Evolutionary conservation across 2,888 invertebrate genomes (phyloP).

Genomic region (Pemphredon lugubris): DNA sequence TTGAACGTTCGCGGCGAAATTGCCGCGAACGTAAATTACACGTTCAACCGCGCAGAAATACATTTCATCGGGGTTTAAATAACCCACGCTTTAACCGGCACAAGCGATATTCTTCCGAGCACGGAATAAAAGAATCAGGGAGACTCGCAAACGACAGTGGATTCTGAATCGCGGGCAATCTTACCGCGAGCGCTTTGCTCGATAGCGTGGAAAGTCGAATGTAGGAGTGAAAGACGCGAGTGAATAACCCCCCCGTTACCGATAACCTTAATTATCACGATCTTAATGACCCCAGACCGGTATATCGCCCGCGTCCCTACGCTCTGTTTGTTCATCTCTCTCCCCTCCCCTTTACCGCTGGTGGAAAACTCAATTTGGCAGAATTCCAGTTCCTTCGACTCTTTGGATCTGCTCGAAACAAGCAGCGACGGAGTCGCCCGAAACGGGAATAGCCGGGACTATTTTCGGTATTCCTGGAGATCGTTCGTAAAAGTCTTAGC

Average conservation of each 20-base stretch:
- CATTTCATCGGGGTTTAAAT: too few relatives aligned
- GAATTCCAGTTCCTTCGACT: slow-evolving; percentile 43
- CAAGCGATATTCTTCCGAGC: too few relatives aligned
- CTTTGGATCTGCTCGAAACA: slow-evolving; percentile 28
- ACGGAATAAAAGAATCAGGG: too few relatives aligned
- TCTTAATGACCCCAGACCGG: slow-evolving; percentile 54
- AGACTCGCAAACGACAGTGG: too few relatives aligned
- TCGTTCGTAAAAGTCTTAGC: slow-evolving; percentile 14
- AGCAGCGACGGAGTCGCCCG: background rate
- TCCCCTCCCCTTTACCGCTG: slow-evolving; percentile 2
- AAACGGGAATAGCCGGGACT: slow-evolving; percentile 41
- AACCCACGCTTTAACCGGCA: too few relatives aligned
- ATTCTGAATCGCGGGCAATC: too few relatives aligned
- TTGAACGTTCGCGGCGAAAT: too few relatives aligned
- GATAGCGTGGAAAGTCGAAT: slow-evolving; percentile 11
- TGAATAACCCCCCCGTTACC: slow-evolving; percentile 45
- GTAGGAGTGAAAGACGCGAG: slow-evolving; percentile 23
- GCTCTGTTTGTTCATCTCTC: slow-evolving; percentile 12
- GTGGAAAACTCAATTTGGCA: slow-evolving; percentile 60
- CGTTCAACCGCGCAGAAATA: too few relatives aligned
- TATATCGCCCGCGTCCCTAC: slow-evolving; percentile 31
- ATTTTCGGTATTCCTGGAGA: slow-evolving; percentile 44
- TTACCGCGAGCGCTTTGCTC: too few relatives aligned
- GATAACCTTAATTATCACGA: slow-evolving; percentile 66
- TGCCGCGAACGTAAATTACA: too few relatives aligned